Evolutionary conservation across 2,113 vertebrate species (phyloP), one percentile per base, ranked within the genome.

Genomic region (Leucoraja erinaceus): DNA sequence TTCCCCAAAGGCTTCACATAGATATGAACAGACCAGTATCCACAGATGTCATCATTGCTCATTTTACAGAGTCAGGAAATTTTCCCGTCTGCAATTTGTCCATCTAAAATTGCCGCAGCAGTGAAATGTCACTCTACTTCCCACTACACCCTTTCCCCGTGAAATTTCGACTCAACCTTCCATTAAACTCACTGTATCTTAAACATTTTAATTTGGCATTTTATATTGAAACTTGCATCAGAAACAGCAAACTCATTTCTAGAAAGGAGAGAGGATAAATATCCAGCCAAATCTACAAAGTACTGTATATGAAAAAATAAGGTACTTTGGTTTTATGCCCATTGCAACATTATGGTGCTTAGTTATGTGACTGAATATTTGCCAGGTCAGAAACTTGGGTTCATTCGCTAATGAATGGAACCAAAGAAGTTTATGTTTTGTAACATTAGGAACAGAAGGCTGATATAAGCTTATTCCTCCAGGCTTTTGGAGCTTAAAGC

Each of bases 31-130:
- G 97, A 98, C 98, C 97, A 97, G 97, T 98, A 98, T 99, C 98
- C 98, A 98, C 98, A 99, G 99, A 99, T 99, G 98, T 99, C 98
- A 99, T 99, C 98, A 99, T 99, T 98, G 98, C 98, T 99, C 98
- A 99, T 99, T 99, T 99, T 99, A 99, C 98, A 97, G 97, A 98
- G 97, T 99, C 98, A 99, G 98, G 98, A 99, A 98, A 98, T 98
- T 99, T 98, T 97, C 97, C 97, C 96, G 96, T 97, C 96, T 96
- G 96, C 96, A 97, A 97, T 97, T 97, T 97, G 96, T 97, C 96
- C 96, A 95, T 97, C 96, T 97, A 97, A 97, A 97, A 97, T 96
- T 96, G 96, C 96, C 96, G 96, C 94, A 96, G 96, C 95, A 94
- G 96, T 96, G 94, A 96, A 96, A 96, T 97, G 98, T 97, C 97